These are phyloP conservation scores for Apis cerana DNA, from an alignment of 1,140 invertebrate genomes.

Conservation along the genomic window DNA sequence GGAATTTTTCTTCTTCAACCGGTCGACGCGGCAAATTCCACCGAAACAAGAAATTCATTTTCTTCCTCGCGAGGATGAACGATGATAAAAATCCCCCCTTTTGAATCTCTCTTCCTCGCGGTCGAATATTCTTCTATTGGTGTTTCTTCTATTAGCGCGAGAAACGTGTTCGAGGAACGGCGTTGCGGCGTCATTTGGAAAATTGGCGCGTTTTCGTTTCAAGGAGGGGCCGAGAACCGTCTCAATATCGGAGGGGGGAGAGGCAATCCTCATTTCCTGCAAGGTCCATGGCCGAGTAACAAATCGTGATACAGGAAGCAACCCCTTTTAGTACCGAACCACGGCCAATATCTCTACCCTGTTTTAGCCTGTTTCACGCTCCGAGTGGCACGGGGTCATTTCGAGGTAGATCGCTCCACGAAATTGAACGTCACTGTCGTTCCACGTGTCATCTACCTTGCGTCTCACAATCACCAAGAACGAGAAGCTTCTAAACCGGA, in stretches of 20 bases:
- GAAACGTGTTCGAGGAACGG: background rate
- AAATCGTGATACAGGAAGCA: conserved; percentile 49
- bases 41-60: background rate
- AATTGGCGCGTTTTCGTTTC: conserved; percentile 11
- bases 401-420: conserved; percentile 52
- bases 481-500: no score
- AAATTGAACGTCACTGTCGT: conserved; percentile 48
- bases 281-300: conserved; percentile 22
- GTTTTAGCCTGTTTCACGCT: conserved; percentile 55
- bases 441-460: conserved; percentile 35
- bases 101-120: no score
- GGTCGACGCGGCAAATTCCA: background rate
- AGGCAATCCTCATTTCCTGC: conserved; percentile 42
- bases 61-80: background rate
- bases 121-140: background rate
- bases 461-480: background rate
- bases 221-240: background rate
- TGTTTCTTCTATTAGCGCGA: background rate
- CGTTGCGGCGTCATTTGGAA: conserved; percentile 11
- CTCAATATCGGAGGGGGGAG: conserved; percentile 10
- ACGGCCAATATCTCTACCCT: conserved; percentile 51
- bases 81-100: background rate
- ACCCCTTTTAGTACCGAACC: conserved; percentile 46
- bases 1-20: background rate
- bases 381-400: conserved; percentile 44